These are phyloP conservation scores for Micronycteris hirsuta DNA, from an alignment of 2,113 vertebrate species.

Conservation along the genomic window DNA sequence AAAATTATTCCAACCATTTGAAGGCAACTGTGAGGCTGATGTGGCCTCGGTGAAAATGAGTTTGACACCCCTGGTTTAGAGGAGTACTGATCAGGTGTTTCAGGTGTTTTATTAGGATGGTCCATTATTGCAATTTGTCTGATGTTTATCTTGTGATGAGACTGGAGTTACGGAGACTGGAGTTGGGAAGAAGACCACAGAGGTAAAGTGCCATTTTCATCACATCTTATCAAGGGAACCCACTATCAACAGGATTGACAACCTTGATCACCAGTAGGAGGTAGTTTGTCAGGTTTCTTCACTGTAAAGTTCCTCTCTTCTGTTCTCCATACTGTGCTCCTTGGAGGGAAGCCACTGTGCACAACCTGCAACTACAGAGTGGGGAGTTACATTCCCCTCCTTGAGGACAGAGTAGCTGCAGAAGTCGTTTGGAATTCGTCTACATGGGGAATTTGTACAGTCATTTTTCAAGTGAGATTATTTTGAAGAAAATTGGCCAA, in stretches of 20 bases:
- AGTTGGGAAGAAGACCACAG: not conserved
- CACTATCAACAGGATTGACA: too few species aligned
- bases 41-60: too few species aligned
- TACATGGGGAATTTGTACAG: not conserved
- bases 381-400: not conserved
- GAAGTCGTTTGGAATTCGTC: not conserved
- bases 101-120: not conserved
- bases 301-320: fast-evolving
- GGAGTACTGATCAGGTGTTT: not conserved
- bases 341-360: not conserved
- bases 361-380: too few species aligned
- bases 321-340: fast-evolving
- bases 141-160: not conserved
- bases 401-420: not conserved
- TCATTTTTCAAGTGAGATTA: not conserved
- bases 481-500: not conserved
- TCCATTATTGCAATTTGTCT: not conserved
- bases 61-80: not conserved
- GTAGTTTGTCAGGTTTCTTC: not conserved
- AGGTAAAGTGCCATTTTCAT: not conserved
- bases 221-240: not conserved
- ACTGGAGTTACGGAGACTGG: not conserved
- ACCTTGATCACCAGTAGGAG: not conserved
- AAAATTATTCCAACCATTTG: too few species aligned
- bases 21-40: too few species aligned